These are phyloP conservation scores for Ciconia boyciana DNA, from an alignment of 2,113 vertebrate species.

Conservation along the genomic window DNA sequence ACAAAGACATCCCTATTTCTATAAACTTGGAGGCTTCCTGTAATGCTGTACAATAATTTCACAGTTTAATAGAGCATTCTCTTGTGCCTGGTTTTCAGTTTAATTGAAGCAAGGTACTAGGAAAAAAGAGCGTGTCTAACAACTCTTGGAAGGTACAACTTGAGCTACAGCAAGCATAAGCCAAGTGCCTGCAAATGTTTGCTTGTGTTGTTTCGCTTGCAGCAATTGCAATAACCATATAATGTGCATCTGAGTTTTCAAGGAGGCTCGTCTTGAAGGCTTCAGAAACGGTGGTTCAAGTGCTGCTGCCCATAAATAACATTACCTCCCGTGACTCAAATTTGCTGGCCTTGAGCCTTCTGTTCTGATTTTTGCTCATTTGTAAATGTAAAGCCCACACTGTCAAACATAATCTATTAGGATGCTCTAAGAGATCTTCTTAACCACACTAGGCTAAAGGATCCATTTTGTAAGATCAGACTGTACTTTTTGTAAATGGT, in stretches of 20 bases:
- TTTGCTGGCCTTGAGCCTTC: constrained; percentile 46
- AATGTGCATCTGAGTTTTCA: constrained; percentile 12
- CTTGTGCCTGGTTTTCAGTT: not conserved
- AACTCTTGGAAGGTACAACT: not conserved
- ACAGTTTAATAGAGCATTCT: not conserved
- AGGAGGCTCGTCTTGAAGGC: constrained; percentile 44
- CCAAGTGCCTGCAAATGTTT: constrained; percentile 17
- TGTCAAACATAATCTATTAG: constrained; percentile 61
- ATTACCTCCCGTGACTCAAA: constrained; percentile 26
- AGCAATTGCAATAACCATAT: not conserved
- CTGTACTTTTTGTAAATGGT: not conserved
- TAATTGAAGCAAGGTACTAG: not conserved
- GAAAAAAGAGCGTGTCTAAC: not conserved
- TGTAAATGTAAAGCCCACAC: constrained; percentile 40
- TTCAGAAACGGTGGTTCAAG: constrained; percentile 54
- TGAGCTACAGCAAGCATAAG: not conserved
- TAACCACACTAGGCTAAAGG: constrained; percentile 15
- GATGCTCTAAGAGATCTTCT: constrained; percentile 28
- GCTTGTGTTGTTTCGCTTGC: constrained; percentile 7
- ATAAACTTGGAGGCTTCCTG: not conserved
- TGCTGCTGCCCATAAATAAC: constrained; percentile 50
- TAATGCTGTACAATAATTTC: constrained; percentile 23
- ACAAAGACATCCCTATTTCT: not conserved
- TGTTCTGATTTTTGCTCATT: constrained; percentile 6
- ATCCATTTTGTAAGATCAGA: not conserved